phyloP scores from a whole-genome alignment of 2,888 invertebrate genomes.

The Chaitophorus viminalis region DNA sequence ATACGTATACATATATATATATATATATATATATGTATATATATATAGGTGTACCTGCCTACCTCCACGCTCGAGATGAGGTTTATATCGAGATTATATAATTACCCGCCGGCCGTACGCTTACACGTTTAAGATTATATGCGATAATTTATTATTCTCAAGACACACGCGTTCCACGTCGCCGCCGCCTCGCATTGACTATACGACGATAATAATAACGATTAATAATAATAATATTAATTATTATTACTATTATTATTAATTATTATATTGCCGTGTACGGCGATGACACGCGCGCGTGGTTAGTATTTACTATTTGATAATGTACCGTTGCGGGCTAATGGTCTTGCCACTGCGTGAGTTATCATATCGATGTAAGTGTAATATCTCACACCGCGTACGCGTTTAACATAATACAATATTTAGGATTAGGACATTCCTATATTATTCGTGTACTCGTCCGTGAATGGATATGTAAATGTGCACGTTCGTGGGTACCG shows the following conservation, averaged over 20 bases:
- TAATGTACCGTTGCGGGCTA: too few species aligned
- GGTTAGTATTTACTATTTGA: too few species aligned
- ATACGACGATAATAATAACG: too few species aligned
- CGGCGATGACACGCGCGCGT: too few species aligned
- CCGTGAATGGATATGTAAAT: neutral
- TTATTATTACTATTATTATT: too few species aligned
- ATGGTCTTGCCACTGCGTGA: neutral
- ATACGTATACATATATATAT: too few species aligned
- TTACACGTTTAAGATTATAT: neutral
- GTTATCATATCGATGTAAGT: neutral
- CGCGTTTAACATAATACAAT: neutral
- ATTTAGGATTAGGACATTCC: neutral
- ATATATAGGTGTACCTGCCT: too few species aligned
- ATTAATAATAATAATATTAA: too few species aligned
- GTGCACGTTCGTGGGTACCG: neutral
- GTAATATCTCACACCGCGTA: neutral
- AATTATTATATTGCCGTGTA: too few species aligned
- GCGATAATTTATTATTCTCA: neutral
- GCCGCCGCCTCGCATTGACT: neutral
- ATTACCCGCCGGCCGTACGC: neutral
- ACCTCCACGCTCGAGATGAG: neutral
- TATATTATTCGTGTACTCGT: too few species aligned
- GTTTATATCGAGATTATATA: slow-evolving; percentile 31
- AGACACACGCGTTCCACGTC: neutral
- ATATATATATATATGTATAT: neutral